phyloP scores from a whole-genome alignment of 2,888 invertebrate genomes.

The Sisyra nigra region DNA sequence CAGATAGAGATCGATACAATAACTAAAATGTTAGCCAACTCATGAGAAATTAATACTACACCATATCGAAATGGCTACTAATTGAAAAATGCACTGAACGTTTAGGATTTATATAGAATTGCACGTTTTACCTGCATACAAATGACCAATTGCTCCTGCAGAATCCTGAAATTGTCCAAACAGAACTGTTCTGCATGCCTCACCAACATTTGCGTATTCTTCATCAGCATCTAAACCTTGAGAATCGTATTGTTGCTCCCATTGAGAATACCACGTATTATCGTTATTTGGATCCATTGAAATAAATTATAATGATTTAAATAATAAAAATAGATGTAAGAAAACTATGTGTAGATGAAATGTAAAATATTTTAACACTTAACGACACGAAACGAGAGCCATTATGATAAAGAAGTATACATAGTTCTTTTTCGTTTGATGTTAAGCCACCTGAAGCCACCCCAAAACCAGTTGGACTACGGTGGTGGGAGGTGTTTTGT shows the following conservation, averaged over 20 bases:
- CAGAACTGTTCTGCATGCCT: constrained; percentile 5
- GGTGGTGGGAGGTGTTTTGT: too few species aligned
- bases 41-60: neutral
- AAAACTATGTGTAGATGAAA: too few species aligned
- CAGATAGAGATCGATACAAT: neutral
- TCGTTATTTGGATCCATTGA: constrained; percentile 8
- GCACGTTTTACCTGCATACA: constrained; percentile 6
- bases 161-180: constrained; percentile 8
- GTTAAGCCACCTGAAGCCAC: too few species aligned
- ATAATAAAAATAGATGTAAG: too few species aligned
- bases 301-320: neutral
- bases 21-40: constrained; percentile 1
- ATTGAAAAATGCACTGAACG: neutral
- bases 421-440: too few species aligned
- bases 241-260: constrained; percentile 8
- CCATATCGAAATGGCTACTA: neutral
- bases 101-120: neutral
- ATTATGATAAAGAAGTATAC: too few species aligned
- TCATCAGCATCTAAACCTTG: constrained; percentile 7
- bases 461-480: too few species aligned
- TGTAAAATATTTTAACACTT: too few species aligned
- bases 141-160: constrained; percentile 7
- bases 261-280: constrained; percentile 6
- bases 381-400: too few species aligned
- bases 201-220: constrained; percentile 7